Base-by-base conservation (phyloP, 2,797 vertebrate genomes). In the Aeoliscus strigatus region DNA sequence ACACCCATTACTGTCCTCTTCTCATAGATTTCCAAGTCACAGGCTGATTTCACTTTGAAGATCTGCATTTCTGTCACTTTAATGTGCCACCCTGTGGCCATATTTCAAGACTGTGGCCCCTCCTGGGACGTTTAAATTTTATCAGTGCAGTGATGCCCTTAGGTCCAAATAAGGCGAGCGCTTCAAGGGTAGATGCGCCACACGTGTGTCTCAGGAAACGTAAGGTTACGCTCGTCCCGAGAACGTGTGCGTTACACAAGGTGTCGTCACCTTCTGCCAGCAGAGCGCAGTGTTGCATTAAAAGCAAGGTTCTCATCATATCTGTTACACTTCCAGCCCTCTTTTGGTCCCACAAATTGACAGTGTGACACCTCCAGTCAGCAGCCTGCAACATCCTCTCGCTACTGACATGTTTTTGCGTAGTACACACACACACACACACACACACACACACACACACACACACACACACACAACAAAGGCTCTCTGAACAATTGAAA, bases 231-330 rank as follows among this genome's bases (percentile, higher is more conserved):
- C 67, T 78, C 68, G 64, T 67, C 54, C 62, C 51, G 42, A 27
- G 61, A 49, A 58, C 17, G 39, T 31, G 33, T 32, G 49, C 40
- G 32, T 30, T 8, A 30, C 48, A 28, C 35, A 4, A 18, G 50
- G 35, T 55, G 51, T 30, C 62, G 26, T 60, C 52, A n/a, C 28
- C 35, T 27, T 37, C 35, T 11, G 23, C 88, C 83, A 87, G 82
- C 80, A 89, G 88, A 87, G 85, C 18, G 84, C 86, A 87, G 77
- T 86, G 75, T 89, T 87, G 82, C 81, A 83, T 82, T 14, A 83
- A 66, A 83, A 73, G 60, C 80, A 78, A 54, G 8, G 1, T 26
- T 27, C 26, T 47, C 68, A 75, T 84, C 65, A 38, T 75, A 75
- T 81, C 66, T 1, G 33, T 79, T 71, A 52, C 77, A 53, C 70